Evolutionary conservation across 2,113 vertebrate genomes (phyloP).

Genomic region (Turnix velox): DNA sequence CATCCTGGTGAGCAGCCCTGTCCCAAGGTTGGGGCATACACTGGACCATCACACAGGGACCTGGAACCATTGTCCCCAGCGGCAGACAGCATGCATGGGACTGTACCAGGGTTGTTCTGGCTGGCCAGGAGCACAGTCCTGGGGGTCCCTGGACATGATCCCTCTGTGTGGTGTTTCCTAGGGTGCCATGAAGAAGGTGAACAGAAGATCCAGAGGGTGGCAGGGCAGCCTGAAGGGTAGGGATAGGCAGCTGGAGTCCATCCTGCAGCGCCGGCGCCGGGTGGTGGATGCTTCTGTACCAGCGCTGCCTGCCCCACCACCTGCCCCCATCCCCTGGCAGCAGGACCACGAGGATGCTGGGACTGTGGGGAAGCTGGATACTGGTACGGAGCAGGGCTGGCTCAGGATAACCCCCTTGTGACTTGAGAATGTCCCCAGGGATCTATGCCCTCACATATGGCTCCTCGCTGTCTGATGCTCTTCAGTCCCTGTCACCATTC

Average conservation of each 20-base stretch:
- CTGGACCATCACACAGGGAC: too few species aligned
- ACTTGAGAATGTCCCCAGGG: not conserved
- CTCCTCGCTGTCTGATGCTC: not conserved
- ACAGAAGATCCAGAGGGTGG: not conserved
- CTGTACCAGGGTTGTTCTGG: not conserved
- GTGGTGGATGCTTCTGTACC: not conserved
- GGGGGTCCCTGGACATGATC: not conserved
- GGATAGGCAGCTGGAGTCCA: conserved; percentile 70
- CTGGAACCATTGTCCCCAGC: not conserved
- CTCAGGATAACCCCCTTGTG: accelerated
- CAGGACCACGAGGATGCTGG: not conserved
- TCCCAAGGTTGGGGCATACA: accelerated
- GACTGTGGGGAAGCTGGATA: accelerated
- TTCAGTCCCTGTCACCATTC: not conserved
- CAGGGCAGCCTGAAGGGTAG: conserved; percentile 32
- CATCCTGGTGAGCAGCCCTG: conserved; percentile 71
- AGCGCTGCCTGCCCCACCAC: accelerated
- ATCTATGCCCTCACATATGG: accelerated
- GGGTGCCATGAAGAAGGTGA: conserved; percentile 38
- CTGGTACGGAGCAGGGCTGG: not conserved
- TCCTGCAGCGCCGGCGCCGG: conserved; percentile 77
- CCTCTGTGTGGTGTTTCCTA: not conserved
- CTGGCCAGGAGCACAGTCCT: not conserved
- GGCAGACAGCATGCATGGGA: accelerated
- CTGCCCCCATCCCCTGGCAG: accelerated